Evolutionary conservation across 2,888 invertebrate genomes (phyloP), one percentile per base, ranked within the genome.

Genomic region (Nomada lathburiana): DNA sequence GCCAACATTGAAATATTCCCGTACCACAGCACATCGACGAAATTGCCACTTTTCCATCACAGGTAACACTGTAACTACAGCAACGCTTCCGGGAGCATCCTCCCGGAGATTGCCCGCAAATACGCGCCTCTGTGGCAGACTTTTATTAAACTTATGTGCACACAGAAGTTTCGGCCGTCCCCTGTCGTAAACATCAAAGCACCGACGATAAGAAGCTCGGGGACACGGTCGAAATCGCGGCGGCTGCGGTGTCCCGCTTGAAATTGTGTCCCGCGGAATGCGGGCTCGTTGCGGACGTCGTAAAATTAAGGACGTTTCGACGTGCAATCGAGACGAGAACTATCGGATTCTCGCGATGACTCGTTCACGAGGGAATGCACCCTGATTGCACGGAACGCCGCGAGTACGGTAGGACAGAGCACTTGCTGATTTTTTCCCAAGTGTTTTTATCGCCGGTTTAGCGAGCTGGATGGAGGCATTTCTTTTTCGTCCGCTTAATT

Each of bases 151-250:
- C 23, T 16, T 53, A 13, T 36, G 44, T 47, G 10, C 47, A 47
- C 29, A 52, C 50, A 44, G 62, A 69, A 70, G 69, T 80, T 60
- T 59, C 57, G 72, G 44, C 52, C 70, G 73, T 73, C 50, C 72
- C n/a, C 64, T 52, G 62, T 73, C 76, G 64, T 70, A 76, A 82
- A 86, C 74, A 60, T 86, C 86, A 80, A 86, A 86, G 74, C 53
- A 63, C 64, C 79, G 69, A 42, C 77, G 75, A 82, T 73, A 73
- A 63, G 57, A 53, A 70, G 53, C 73, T 42, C 52, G 74, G 67
- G 69, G 76, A 74, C 77, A 52, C 42, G 55, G n/a, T 53, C 50
- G 71, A 75, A 67, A 81, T 73, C 59, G 57, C 18, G 47, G 57
- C 67, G 29, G n/a, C n/a, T 42, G 62, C 67, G 44, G 26, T 29